These are phyloP conservation scores for Sterrhoptilus dennistouni DNA, from an alignment of 2,113 vertebrate species.

Conservation along the genomic window DNA sequence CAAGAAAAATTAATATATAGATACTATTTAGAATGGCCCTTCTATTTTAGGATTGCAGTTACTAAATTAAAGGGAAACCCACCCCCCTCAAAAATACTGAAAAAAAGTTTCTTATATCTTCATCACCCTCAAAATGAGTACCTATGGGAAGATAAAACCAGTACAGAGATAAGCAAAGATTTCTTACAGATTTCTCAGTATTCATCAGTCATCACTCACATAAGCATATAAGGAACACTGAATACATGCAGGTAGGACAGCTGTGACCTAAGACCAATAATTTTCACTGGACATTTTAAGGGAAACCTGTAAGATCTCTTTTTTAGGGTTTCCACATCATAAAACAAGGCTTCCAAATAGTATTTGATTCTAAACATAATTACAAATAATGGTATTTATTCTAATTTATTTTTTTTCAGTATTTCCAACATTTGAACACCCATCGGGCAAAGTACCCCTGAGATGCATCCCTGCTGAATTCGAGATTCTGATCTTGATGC, in stretches of 20 bases:
- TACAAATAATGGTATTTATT: neutral
- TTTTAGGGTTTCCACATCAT: neutral
- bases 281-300: neutral
- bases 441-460: neutral
- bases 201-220: neutral
- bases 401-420: neutral
- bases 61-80: neutral
- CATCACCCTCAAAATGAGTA: neutral
- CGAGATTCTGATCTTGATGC: neutral
- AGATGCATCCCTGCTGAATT: neutral
- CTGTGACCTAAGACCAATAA: neutral
- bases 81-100: neutral
- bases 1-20: neutral
- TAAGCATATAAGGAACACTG: neutral
- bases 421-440: neutral
- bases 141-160: neutral
- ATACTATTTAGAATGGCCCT: neutral
- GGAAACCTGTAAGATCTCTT: neutral
- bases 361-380: neutral
- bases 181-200: neutral
- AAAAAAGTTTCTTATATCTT: neutral
- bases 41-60: neutral
- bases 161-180: neutral
- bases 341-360: neutral
- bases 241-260: neutral